phyloP scores from a whole-genome alignment of 2,797 vertebrate species.

The Ptychobarbus kaznakovi region DNA sequence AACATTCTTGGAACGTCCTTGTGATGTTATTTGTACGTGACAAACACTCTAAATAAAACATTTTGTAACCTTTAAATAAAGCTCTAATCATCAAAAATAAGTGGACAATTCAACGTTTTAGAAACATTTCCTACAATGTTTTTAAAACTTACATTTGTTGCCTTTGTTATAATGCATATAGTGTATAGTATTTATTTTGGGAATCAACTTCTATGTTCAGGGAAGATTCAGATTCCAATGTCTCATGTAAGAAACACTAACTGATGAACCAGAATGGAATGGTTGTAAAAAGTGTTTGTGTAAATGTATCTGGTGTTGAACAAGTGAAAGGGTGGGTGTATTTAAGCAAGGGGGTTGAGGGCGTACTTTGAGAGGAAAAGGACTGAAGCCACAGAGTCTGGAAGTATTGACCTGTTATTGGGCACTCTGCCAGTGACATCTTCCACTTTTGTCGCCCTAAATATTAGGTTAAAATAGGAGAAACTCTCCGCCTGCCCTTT shows the following conservation, averaged over 20 bases:
- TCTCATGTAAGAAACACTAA: neutral
- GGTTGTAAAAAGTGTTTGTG: constrained; percentile 43
- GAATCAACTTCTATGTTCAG: neutral
- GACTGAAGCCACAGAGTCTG: constrained; percentile 74
- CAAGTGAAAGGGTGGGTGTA: constrained; percentile 61
- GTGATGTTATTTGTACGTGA: neutral
- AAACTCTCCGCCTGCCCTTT: constrained; percentile 48
- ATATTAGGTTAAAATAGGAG: constrained; percentile 59
- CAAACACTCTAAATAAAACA: too few relatives aligned
- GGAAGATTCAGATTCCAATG: neutral
- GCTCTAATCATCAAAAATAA: neutral
- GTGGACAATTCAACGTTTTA: neutral
- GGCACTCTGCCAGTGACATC: constrained; percentile 71
- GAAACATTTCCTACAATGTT: neutral
- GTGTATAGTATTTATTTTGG: neutral
- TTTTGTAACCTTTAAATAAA: neutral
- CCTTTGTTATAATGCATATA: neutral
- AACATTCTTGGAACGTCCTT: neutral
- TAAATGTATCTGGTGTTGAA: constrained; percentile 51
- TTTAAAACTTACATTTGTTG: neutral
- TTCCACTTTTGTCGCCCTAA: constrained; percentile 60
- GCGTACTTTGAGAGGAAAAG: constrained; percentile 69
- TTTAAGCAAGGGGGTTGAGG: constrained; percentile 67
- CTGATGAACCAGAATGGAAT: constrained; percentile 44
- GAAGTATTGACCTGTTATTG: constrained; percentile 77